Percentiles rank a stretch among this genome's conserved stretches.
phyloP scores from a whole-genome alignment of 2,888 invertebrate species.

The Yponomeuta sedellus region DNA sequence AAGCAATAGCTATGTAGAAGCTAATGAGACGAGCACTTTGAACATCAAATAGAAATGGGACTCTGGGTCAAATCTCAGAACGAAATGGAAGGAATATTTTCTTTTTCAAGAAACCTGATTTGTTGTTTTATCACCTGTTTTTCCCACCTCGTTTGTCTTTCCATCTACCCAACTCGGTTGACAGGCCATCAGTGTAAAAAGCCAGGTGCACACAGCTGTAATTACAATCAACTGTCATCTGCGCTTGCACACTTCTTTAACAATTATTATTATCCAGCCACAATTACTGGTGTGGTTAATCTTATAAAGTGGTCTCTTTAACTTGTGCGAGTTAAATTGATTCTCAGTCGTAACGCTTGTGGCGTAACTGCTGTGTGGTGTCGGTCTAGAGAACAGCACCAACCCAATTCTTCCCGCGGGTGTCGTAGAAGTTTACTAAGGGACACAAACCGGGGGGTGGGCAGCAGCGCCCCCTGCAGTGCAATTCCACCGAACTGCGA shows the following conservation, averaged over 20 bases:
- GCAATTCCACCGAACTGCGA: too few relatives aligned
- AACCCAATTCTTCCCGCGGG: too few relatives aligned
- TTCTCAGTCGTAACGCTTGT: not conserved
- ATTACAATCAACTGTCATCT: conserved; percentile 13
- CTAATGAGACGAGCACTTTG: not conserved
- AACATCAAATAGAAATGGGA: not conserved
- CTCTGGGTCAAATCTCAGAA: not conserved
- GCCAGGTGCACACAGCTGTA: conserved; percentile 10
- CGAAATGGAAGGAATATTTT: not conserved
- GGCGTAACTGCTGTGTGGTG: too few relatives aligned
- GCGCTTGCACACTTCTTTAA: conserved; percentile 11
- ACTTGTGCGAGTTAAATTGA: not conserved
- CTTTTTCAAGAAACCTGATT: not conserved
- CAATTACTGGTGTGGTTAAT: conserved; percentile 2
- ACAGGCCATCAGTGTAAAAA: conserved; percentile 3
- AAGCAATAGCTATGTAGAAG: not conserved
- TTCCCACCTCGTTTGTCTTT: not conserved
- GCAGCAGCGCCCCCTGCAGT: too few relatives aligned
- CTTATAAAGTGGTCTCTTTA: not conserved
- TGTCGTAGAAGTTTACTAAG: too few relatives aligned
- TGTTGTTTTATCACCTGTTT: not conserved
- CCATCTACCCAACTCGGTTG: not conserved
- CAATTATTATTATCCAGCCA: conserved; percentile 7
- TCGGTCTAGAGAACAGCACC: too few relatives aligned
- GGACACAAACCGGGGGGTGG: too few relatives aligned